These are phyloP conservation scores for Psittacus erithacus DNA, from an alignment of 2,113 vertebrate genomes.

Conservation along the genomic window DNA sequence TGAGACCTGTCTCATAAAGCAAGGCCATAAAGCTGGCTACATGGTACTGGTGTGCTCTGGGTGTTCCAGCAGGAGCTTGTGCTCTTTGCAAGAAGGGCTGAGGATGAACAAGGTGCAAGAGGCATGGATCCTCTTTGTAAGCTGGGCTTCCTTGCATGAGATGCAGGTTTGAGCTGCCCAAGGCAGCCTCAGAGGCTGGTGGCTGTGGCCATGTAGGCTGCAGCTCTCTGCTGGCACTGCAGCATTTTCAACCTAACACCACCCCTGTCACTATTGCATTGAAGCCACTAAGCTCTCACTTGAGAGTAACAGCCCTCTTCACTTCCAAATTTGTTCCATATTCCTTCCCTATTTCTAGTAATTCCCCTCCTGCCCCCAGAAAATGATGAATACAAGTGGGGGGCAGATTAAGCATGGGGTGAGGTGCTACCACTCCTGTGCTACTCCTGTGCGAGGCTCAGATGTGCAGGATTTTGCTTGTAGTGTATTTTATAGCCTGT, in stretches of 20 bases:
- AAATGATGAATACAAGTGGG: neutral
- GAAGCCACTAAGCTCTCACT: neutral
- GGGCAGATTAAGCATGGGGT: neutral
- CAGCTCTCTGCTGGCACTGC: neutral
- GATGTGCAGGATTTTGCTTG: neutral
- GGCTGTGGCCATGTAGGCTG: neutral
- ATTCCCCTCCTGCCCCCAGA: neutral
- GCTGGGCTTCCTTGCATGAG: neutral
- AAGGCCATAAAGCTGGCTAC: neutral
- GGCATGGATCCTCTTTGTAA: neutral
- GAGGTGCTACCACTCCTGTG: neutral
- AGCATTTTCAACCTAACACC: neutral
- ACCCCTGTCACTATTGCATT: neutral
- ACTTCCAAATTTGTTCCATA: neutral
- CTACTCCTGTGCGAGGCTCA: neutral
- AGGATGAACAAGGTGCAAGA: neutral
- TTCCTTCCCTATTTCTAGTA: neutral
- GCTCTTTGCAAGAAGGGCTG: neutral
- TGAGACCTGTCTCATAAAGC: neutral
- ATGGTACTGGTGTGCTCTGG: neutral
- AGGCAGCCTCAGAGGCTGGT: neutral
- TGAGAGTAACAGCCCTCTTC: neutral
- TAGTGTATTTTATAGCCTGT: neutral
- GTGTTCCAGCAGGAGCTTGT: neutral
- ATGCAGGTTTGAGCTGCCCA: neutral